Evolutionary conservation across 2,797 vertebrate species (phyloP).

Genomic region (Anableps anableps): DNA sequence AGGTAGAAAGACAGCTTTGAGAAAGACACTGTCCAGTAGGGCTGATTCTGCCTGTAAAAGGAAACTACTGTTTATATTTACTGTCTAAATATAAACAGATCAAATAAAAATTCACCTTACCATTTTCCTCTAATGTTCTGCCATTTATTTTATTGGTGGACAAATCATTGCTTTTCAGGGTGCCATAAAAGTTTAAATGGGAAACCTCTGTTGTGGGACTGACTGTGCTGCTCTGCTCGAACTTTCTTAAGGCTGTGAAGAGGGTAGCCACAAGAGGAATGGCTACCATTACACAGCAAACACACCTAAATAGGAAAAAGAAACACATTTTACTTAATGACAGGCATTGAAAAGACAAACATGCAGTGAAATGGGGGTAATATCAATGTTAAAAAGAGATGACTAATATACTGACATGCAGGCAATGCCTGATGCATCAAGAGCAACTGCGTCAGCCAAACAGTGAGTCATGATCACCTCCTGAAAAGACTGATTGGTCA

Average conservation of each 20-base stretch:
- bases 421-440: constrained; percentile 65
- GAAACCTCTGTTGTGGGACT: constrained; percentile 47
- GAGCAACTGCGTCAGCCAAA: constrained; percentile 40
- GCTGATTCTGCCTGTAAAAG: constrained; percentile 39
- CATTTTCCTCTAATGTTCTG: constrained; percentile 30
- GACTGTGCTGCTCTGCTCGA: constrained; percentile 57
- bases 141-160: constrained; percentile 23
- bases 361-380: not conserved
- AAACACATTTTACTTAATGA: not conserved
- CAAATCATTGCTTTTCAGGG: constrained; percentile 60
- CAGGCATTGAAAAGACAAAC: not conserved
- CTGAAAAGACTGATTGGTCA: constrained; percentile 70
- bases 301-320: constrained; percentile 69
- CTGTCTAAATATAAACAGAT: not conserved
- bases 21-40: constrained; percentile 20
- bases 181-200: constrained; percentile 69
- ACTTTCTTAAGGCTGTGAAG: constrained; percentile 55
- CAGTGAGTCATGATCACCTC: constrained; percentile 76
- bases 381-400: not conserved
- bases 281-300: constrained; percentile 75
- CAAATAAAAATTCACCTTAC: constrained; percentile 21
- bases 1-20: constrained; percentile 48
- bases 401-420: constrained; percentile 76
- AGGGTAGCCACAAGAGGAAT: constrained; percentile 76
- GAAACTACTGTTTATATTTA: not conserved